Percentiles rank a stretch among this genome's conserved stretches.
phyloP scores from a whole-genome alignment of 2,888 invertebrate genomes.

The Allolobophora icterica region DNA sequence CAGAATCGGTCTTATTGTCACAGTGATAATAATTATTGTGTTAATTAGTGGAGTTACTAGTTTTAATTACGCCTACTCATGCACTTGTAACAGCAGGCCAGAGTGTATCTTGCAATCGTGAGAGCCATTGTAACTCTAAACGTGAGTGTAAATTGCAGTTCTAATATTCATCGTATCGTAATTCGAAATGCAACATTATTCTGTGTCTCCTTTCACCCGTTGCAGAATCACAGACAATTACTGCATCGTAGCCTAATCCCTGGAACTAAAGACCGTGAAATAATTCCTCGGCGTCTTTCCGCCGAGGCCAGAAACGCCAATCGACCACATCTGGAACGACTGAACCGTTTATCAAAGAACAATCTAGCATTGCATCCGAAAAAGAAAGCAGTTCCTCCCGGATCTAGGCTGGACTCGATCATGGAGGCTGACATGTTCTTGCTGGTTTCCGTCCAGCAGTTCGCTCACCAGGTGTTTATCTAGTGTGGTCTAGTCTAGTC shows the following conservation, averaged over 20 bases:
- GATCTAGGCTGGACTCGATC: neutral
- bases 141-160: no score
- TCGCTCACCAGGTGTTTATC: neutral
- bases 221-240: neutral
- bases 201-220: neutral
- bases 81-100: no score
- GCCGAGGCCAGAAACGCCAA: neutral
- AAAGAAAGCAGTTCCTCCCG: neutral
- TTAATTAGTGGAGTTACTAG: no score
- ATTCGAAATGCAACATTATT: no score
- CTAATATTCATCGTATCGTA: no score
- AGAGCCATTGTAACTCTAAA: no score
- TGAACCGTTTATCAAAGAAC: neutral
- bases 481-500: neutral
- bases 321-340: neutral
- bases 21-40: no score
- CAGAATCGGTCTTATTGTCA: no score
- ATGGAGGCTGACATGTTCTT: slow-evolving; percentile 13
- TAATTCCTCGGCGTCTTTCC: neutral
- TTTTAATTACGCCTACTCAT: no score
- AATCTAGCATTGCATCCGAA: neutral
- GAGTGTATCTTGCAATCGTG: no score
- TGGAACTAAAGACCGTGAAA: no score
- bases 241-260: no score
- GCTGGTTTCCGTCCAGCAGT: neutral